phyloP scores from a whole-genome alignment of 2,113 vertebrate species.

The Electrona antarctica region DNA sequence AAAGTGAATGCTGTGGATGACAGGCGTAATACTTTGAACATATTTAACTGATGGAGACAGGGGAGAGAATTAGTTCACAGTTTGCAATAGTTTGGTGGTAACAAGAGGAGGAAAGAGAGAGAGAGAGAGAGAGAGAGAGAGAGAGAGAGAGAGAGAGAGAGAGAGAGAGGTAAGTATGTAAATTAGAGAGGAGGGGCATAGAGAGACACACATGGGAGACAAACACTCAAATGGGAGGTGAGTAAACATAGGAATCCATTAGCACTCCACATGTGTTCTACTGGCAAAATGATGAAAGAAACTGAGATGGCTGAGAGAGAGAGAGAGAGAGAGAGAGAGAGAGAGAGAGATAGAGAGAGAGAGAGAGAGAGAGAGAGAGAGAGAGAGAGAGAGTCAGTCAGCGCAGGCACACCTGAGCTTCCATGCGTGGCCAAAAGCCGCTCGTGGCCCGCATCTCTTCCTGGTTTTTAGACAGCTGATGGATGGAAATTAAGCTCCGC shows the following conservation, averaged over 20 bases:
- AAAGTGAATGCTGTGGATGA: no score
- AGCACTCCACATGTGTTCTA: constrained; percentile 30
- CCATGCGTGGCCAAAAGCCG: no score
- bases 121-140: background rate
- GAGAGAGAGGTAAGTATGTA: background rate
- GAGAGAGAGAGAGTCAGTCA: no score
- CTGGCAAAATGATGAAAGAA: constrained; percentile 24
- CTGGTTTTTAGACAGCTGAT: no score
- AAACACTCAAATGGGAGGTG: background rate
- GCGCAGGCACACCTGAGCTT: no score
- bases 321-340: background rate
- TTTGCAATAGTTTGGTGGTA: background rate
- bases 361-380: background rate
- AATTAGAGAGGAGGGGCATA: background rate
- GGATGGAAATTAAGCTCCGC: no score
- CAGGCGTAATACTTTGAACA: no score
- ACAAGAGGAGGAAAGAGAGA: background rate
- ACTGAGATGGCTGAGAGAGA: background rate
- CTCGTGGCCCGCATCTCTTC: no score
- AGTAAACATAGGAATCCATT: constrained; percentile 23
- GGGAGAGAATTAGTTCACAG: background rate
- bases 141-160: background rate
- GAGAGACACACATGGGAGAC: background rate
- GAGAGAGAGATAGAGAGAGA: constrained; percentile 3
- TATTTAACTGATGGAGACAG: background rate